Evolutionary conservation across 2,113 vertebrate genomes (phyloP).

Genomic region (Puma concolor): DNA sequence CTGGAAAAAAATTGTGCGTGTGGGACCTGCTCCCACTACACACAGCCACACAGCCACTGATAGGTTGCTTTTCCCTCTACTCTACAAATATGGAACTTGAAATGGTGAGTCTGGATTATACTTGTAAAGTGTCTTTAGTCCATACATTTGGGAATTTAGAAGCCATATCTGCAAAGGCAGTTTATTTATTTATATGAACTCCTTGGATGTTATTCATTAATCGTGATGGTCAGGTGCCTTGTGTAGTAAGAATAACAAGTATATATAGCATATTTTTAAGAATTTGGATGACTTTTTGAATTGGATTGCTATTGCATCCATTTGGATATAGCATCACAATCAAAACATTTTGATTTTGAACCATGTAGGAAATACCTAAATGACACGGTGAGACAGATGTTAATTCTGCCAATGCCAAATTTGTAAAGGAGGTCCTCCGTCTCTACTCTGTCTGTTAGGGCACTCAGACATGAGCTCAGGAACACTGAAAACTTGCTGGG

Average conservation of each 20-base stretch:
- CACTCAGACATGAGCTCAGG: not conserved
- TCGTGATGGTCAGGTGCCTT: not conserved
- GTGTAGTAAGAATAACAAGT: not conserved
- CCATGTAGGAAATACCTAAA: not conserved
- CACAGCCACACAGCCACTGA: not conserved
- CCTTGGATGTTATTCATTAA: not conserved
- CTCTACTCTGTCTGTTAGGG: not conserved
- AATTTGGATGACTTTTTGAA: not conserved
- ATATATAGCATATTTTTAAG: not conserved
- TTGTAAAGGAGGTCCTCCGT: not conserved
- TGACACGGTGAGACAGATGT: not conserved
- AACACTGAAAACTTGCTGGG: not conserved
- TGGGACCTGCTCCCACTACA: not conserved
- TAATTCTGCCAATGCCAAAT: not conserved
- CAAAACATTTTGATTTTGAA: not conserved
- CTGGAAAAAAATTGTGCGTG: not conserved
- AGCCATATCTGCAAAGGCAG: not conserved
- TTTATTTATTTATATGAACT: not conserved
- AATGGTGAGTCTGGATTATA: not conserved
- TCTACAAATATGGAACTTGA: not conserved
- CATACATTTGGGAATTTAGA: not conserved
- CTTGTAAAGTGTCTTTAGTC: not conserved
- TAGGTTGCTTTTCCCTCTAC: not conserved
- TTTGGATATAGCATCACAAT: not conserved
- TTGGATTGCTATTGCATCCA: not conserved